phyloP scores from a whole-genome alignment of 1,140 invertebrate genomes.

The Spodoptera frugiperda region DNA sequence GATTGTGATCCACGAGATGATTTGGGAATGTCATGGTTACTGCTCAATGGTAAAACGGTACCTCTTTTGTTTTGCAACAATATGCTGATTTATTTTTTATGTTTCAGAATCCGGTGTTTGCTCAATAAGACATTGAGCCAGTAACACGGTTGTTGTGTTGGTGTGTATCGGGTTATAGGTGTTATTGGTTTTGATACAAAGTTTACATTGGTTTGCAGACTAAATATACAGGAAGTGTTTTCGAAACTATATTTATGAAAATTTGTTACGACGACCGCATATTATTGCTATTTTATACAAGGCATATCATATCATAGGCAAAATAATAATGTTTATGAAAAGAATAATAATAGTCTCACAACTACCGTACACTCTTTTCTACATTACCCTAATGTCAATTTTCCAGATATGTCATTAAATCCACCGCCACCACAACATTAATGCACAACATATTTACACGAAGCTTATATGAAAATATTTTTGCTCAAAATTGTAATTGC shows the following conservation, averaged over 20 bases:
- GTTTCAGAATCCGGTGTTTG: slow-evolving; percentile 62
- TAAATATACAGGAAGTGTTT: slow-evolving; percentile 14
- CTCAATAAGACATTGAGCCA: slow-evolving; percentile 64
- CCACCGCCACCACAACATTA: too few relatives aligned
- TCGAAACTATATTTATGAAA: slow-evolving; percentile 16
- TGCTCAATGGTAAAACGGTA: slow-evolving; percentile 51
- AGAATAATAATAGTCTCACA: too few relatives aligned
- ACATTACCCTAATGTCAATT: too few relatives aligned
- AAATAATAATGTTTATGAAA: background rate
- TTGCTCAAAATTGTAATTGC: too few relatives aligned
- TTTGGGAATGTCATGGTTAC: slow-evolving; percentile 84
- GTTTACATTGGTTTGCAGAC: slow-evolving; percentile 7
- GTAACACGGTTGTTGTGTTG: slow-evolving; percentile 21
- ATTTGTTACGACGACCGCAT: slow-evolving; percentile 1
- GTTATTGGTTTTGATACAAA: slow-evolving; percentile 35
- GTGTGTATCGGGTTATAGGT: slow-evolving; percentile 4
- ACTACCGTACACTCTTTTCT: too few relatives aligned
- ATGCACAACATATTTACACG: too few relatives aligned
- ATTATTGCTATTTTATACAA: slow-evolving; percentile 5
- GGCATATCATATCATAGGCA: background rate
- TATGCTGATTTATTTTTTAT: slow-evolving; percentile 43
- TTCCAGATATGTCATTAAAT: too few relatives aligned
- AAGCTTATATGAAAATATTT: too few relatives aligned
- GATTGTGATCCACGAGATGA: slow-evolving; percentile 79
- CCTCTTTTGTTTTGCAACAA: slow-evolving; percentile 68